Base-by-base conservation (phyloP, 2,888 invertebrate species). In the Drosophila planitibia region DNA sequence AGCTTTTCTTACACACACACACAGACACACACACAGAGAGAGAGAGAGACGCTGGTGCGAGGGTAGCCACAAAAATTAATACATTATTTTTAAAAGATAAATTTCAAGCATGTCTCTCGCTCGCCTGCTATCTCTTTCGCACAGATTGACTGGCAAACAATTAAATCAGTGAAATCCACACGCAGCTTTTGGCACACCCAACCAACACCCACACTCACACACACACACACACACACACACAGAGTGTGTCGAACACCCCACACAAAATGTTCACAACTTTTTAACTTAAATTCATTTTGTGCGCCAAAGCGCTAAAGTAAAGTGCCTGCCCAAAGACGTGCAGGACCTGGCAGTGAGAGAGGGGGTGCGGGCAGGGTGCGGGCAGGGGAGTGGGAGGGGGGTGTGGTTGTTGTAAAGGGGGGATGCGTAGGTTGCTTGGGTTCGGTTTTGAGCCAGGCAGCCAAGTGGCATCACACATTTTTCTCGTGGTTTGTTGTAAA, bases 161-260 rank as follows among this genome's bases (percentile, higher is more conserved):
- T 87, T 87, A 87, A 87, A 87, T 87, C 87, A 87, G 79, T 89
- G 87, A 89, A 86, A 87, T 86, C 86, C 85, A 89, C 89, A 86
- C 85, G 82, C 86, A 87, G 84, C 82, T 82, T 82, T 79, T 71
- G 60, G 74, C 77, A 47, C 62, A 51, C 54, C 39, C 28, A 30
- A 47, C 57, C 28, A 49, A 32, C 58, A 9, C 19, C 19, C 49
- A n/a, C 39, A 53, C 60, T 19, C 32, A 35, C 41, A 57, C 39
- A 30, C n/a, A n/a, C 37, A 39, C 7, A 28, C 54, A 3, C 28
- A 37, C 19, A 37, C 19, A 25, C 80, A 81, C 80, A 88, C 88
- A 82, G 80, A 85, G 19, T 19, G 51, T n/a, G 55, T 47, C 25
- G 47, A 16, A 47, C 47, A 47, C 25, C 16, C 22, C 16, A 47